Evolutionary conservation across 2,888 invertebrate genomes (phyloP).

Genomic region (Leptarthrus brevirostris): DNA sequence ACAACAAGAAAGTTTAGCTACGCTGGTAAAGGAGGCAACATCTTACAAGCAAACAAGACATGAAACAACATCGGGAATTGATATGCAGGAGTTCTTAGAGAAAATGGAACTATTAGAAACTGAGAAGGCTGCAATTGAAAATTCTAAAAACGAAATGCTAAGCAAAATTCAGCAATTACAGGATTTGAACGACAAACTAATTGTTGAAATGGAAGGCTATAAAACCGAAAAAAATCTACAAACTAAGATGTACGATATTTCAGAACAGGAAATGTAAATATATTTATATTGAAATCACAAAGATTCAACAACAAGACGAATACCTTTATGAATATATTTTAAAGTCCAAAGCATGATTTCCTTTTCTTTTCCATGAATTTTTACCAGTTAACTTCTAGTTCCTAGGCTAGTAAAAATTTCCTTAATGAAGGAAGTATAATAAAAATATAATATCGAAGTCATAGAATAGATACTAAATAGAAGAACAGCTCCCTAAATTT

Average conservation of each 20-base stretch:
- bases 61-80: background rate
- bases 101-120: slow-evolving; percentile 48
- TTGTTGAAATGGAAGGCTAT: slow-evolving; percentile 48
- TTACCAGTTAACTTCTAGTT: no score
- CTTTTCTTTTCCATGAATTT: no score
- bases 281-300: slow-evolving; percentile 57
- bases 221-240: slow-evolving; percentile 4
- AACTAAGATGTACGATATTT: background rate
- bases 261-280: background rate
- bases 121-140: slow-evolving; percentile 50
- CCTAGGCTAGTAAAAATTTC: no score
- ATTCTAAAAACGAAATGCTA: slow-evolving; percentile 52
- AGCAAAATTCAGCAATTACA: slow-evolving; percentile 50
- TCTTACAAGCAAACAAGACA: background rate
- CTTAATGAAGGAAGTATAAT: no score
- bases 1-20: slow-evolving; percentile 49
- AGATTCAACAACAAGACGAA: slow-evolving; percentile 88
- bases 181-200: slow-evolving; percentile 52
- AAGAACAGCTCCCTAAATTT: no score
- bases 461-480: no score
- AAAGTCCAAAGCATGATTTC: no score
- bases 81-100: slow-evolving; percentile 17
- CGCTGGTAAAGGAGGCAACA: slow-evolving; percentile 42
- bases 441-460: no score
- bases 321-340: no score